A percentile compares a stretch with the other conserved stretches of the same genome.
Evolutionary conservation across 2,113 vertebrate genomes (phyloP).

Genomic region (Gasterosteus nipponicus): DNA sequence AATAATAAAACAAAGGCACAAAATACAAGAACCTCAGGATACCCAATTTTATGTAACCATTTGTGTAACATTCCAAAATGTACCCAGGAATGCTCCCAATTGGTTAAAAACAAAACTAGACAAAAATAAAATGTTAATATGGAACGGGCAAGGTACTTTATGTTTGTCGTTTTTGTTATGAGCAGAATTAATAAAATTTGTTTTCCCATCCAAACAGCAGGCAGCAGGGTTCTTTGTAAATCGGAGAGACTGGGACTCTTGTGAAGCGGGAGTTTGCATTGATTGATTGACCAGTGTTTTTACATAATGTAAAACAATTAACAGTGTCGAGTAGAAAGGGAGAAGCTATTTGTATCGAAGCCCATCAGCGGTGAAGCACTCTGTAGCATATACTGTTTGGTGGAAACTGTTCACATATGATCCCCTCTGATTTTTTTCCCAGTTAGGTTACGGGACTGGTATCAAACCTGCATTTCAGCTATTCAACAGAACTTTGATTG

Average conservation of each 20-base stretch:
- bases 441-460: background rate
- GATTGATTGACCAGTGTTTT: background rate
- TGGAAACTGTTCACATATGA: background rate
- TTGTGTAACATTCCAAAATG: background rate
- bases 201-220: slow-evolving; percentile 9
- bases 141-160: background rate
- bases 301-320: background rate
- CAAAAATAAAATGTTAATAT: slow-evolving; percentile 16
- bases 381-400: background rate
- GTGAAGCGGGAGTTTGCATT: background rate
- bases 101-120: background rate
- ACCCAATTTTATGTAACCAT: background rate
- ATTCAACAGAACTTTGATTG: slow-evolving; percentile 61
- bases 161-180: slow-evolving; percentile 13
- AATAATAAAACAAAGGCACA: background rate
- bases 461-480: slow-evolving; percentile 42
- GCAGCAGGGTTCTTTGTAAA: slow-evolving; percentile 17
- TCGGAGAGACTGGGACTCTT: background rate
- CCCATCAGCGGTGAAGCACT: background rate
- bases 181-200: background rate
- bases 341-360: background rate
- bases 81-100: background rate
- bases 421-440: background rate
- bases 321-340: background rate
- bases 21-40: background rate